Evolutionary conservation across 92 coral and sea anemone genomes (phyloP), one percentile per base, ranked within the genome.

Genomic region (Siderastrea siderea): DNA sequence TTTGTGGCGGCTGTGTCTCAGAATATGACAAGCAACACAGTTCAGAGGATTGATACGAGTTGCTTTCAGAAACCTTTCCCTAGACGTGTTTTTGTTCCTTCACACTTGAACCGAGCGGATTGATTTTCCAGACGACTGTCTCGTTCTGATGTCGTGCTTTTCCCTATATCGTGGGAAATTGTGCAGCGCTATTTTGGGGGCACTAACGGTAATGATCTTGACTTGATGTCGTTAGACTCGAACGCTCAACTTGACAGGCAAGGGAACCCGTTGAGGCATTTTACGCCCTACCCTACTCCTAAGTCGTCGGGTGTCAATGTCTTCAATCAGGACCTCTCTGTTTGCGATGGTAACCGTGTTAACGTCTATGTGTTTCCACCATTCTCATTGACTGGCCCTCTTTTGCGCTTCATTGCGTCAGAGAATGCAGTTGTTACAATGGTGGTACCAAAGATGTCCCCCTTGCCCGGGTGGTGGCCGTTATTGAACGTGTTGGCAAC

Each of bases 221-320:
- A 87, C 13, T 6, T 87, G 55, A 91, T 91, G 92, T 74, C 94
- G 19, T 51, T 91, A 12, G 91, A 86, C 38, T 91, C 91, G 2
- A 91, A 91, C 44, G 91, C 48, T 47, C 85, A 81, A 71, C 14
- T 47, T 16, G 87, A 87, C 78, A 1, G 38, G 69, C 14, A 66
- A 1, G 89, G 89, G 38, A 47, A 49, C 69, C 83, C 81, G 43
- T 58, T 90, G 7, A 53, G 51, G 46, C 85, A 84, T 59, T 90
- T 77, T 53, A 77, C 86, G 5, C 89, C 89, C 14, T 84, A 68
- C 55, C 80, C 85, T 14, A 84, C 70, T 7, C 89, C 89, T 26
- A 9, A 45, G 51, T 88, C 91, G 12, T 14, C 70, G 14, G 79
- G 91, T 49, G 74, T 87, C 46, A 88, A 82, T 75, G 51, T 87